These are phyloP conservation scores for Paracyclopina nana DNA, from an alignment of 1,140 invertebrate genomes.

Conservation along the genomic window DNA sequence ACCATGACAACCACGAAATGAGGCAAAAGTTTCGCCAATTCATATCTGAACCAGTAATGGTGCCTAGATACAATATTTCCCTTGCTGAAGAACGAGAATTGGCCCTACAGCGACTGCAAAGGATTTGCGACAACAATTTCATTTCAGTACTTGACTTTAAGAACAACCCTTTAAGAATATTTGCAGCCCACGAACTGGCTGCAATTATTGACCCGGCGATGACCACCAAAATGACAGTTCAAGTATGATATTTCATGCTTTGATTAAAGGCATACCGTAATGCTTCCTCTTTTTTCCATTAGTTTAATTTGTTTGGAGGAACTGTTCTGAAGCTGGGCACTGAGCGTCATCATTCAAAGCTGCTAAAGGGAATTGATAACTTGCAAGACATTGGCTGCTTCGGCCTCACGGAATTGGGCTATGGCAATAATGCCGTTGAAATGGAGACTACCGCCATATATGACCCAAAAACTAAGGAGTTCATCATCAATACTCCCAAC, in stretches of 20 bases:
- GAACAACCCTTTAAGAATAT: constrained; percentile 25
- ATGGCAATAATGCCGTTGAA: constrained; percentile 27
- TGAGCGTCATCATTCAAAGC: constrained; percentile 23
- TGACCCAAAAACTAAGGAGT: constrained; percentile 22
- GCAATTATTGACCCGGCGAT: constrained; percentile 26
- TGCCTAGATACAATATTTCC: constrained; percentile 23
- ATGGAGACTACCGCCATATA: constrained; percentile 27
- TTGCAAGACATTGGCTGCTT: constrained; percentile 26
- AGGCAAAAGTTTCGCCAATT: constrained; percentile 22
- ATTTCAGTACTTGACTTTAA: constrained; percentile 26
- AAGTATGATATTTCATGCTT: too few species aligned
- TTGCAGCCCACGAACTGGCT: constrained; percentile 26
- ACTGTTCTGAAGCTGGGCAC: constrained; percentile 26
- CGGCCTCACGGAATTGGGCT: constrained; percentile 26
- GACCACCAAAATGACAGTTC: constrained; percentile 28
- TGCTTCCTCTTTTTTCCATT: too few species aligned
- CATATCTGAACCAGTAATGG: constrained; percentile 21
- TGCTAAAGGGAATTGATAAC: constrained; percentile 24
- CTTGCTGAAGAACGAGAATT: constrained; percentile 25
- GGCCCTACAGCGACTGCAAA: constrained; percentile 22
- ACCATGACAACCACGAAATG: constrained; percentile 26
- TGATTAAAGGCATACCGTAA: too few species aligned
- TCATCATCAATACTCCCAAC: constrained; percentile 24
- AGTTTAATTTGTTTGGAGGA: constrained; percentile 27
- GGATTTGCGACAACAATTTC: constrained; percentile 24